Conservation (phyloP, 2,888 invertebrate genomes). For the Silvanus unidentatus region DNA sequence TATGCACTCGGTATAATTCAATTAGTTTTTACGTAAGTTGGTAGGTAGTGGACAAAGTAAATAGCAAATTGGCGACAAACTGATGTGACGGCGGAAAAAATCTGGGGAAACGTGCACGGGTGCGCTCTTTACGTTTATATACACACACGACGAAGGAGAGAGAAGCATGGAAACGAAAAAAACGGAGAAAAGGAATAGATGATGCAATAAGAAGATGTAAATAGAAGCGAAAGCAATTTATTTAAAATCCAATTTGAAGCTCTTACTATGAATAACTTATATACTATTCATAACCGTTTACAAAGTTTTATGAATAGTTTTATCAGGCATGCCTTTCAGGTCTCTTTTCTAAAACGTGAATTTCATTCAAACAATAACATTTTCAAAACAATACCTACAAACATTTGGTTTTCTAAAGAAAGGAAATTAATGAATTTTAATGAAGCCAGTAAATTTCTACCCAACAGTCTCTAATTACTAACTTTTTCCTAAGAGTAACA, state of each 20-base stretch:
- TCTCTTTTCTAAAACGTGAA: constrained; percentile 14
- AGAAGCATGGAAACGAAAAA: constrained; percentile 10
- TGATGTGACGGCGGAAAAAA: too few relatives aligned
- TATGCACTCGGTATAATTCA: too few relatives aligned
- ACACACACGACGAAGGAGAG: not conserved
- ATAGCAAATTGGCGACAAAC: too few relatives aligned
- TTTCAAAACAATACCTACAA: constrained; percentile 15
- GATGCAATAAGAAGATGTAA: constrained; percentile 38
- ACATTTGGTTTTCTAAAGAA: constrained; percentile 18
- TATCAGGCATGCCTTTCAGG: constrained; percentile 13
- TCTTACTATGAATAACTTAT: constrained; percentile 35
- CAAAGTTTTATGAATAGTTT: constrained; percentile 27
- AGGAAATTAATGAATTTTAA: constrained; percentile 22
- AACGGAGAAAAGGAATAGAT: constrained; percentile 22
- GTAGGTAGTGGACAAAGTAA: too few relatives aligned
- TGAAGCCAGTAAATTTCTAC: constrained; percentile 9
- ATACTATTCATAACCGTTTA: constrained; percentile 29
- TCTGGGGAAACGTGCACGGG: not conserved
- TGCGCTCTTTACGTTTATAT: too few relatives aligned
- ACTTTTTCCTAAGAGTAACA: too few relatives aligned
- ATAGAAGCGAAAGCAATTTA: constrained; percentile 38
- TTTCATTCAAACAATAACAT: constrained; percentile 17
- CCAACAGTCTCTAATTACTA: not conserved
- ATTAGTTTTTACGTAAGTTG: too few relatives aligned
- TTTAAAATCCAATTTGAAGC: constrained; percentile 38